phyloP scores from a whole-genome alignment of 2,888 invertebrate genomes.

The Drosophila cracens region DNA sequence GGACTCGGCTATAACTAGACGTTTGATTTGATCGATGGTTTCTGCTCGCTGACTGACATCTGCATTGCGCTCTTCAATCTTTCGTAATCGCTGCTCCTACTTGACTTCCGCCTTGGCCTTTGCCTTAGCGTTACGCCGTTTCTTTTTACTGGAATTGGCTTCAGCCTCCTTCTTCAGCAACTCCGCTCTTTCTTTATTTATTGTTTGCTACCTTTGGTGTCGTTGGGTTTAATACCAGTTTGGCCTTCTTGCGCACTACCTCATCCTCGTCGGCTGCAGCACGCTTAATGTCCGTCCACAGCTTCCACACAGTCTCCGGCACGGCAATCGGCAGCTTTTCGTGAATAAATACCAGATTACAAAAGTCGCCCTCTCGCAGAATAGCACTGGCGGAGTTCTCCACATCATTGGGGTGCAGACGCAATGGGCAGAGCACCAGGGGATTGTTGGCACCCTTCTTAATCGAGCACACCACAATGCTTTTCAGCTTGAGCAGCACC shows the following conservation, averaged over 20 bases:
- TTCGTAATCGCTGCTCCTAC: slow-evolving; percentile 89
- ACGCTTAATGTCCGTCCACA: slow-evolving; percentile 75
- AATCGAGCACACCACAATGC: slow-evolving; percentile 86
- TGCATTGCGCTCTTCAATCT: slow-evolving; percentile 89
- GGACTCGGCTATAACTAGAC: slow-evolving; percentile 91
- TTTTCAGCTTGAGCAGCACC: slow-evolving; percentile 86
- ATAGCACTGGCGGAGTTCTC: slow-evolving; percentile 71
- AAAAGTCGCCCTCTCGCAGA: slow-evolving; percentile 79
- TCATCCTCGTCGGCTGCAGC: slow-evolving; percentile 1
- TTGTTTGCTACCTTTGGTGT: slow-evolving; percentile 15
- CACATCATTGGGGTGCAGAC: slow-evolving; percentile 87
- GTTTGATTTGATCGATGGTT: slow-evolving; percentile 94
- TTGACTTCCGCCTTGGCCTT: slow-evolving; percentile 88
- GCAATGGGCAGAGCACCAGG: slow-evolving; percentile 87
- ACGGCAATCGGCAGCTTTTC: slow-evolving; percentile 80
- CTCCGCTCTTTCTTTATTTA: slow-evolving; percentile 29
- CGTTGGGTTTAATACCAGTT: too few species aligned
- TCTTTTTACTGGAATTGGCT: slow-evolving; percentile 87
- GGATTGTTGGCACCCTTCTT: slow-evolving; percentile 86
- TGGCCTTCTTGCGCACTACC: slow-evolving; percentile 35
- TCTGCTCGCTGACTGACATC: slow-evolving; percentile 89
- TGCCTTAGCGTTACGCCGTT: slow-evolving; percentile 88
- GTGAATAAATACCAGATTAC: slow-evolving; percentile 80
- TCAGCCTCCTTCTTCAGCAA: slow-evolving; percentile 67
- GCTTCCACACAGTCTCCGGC: slow-evolving; percentile 77